Evolutionary conservation across 2,113 vertebrate species (phyloP), one percentile per base, ranked within the genome.

Genomic region (Xyliphius kryptos): DNA sequence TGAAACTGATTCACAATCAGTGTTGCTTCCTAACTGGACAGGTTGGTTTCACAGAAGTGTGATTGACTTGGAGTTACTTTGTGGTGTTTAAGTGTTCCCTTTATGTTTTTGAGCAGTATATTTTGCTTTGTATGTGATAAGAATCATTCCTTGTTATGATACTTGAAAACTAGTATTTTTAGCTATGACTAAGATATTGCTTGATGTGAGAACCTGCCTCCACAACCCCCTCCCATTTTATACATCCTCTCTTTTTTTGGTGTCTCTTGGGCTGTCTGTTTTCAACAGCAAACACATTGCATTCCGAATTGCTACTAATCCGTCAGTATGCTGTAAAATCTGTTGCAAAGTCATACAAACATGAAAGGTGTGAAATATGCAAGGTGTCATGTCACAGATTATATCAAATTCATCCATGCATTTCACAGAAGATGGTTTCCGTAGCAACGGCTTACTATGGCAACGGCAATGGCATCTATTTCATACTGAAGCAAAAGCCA

Each of bases 151-250:
- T 64, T 26, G 26, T 6, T n/a, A n/a, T n/a, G n/a, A n/a, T n/a
- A n/a, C n/a, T n/a, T n/a, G n/a, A n/a, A n/a, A n/a, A n/a, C n/a
- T 63, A 16, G 54, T 74, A 70, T 75, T 73, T 76, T 73, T 65
- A 73, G 70, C 60, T 51, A 26, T 64, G 26, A 46, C 19, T 71
- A 26, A 41, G 51, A 37, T 48, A 44, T 63, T 16, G n/a, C 15
- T 56, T 62, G 46, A 49, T 56, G 15, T 53, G 32, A 47, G 41
- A 55, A 43, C 46, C 54, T 52, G 7, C 20, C n/a, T 26, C 59
- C 53, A 44, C 38, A 22, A 19, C 19, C 53, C 49, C 26, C 15
- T 37, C n/a, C 36, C 6, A 21, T 6, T 36, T 17, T 14, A 15
- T 54, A 14, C 32, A 38, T 20, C 16, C 40, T 9, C 48, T 41